phyloP scores from a whole-genome alignment of 2,113 vertebrate genomes.

The Regulus satrapa region DNA sequence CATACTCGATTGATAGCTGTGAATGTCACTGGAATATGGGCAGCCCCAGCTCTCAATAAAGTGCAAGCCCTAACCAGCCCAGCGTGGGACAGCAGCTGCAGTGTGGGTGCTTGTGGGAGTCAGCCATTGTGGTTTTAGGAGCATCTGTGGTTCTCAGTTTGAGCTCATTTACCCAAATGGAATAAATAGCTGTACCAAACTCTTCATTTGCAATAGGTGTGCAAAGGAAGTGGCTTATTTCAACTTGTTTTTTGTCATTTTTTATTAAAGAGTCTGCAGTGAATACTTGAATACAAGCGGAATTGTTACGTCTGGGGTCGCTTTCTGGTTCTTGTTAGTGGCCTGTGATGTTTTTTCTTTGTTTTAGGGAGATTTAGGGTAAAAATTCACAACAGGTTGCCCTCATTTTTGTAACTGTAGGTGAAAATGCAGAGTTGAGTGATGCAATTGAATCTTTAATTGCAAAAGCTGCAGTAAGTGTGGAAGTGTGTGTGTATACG shows the following conservation, averaged over 20 bases:
- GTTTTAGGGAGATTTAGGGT: background rate
- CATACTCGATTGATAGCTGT: background rate
- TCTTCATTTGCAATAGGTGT: background rate
- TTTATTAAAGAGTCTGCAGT: background rate
- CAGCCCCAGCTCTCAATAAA: background rate
- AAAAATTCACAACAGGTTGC: background rate
- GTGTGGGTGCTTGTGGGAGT: background rate
- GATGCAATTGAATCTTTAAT: background rate
- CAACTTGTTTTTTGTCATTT: background rate
- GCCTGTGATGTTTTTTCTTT: background rate
- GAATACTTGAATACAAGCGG: background rate
- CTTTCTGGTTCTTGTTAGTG: background rate
- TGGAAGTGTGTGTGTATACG: background rate
- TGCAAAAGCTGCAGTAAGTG: background rate
- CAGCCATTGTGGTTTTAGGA: background rate
- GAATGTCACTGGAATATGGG: background rate
- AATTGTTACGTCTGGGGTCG: background rate
- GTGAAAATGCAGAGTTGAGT: background rate
- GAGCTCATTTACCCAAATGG: background rate
- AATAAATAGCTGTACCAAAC: background rate
- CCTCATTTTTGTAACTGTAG: background rate
- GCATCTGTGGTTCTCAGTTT: background rate
- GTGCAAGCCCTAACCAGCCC: background rate
- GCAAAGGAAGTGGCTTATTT: background rate
- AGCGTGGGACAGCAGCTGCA: rapidly evolving